A percentile compares a stretch with the other conserved stretches of the same genome.
phyloP scores from a whole-genome alignment of 2,113 vertebrate genomes.

The Excalfactoria chinensis region DNA sequence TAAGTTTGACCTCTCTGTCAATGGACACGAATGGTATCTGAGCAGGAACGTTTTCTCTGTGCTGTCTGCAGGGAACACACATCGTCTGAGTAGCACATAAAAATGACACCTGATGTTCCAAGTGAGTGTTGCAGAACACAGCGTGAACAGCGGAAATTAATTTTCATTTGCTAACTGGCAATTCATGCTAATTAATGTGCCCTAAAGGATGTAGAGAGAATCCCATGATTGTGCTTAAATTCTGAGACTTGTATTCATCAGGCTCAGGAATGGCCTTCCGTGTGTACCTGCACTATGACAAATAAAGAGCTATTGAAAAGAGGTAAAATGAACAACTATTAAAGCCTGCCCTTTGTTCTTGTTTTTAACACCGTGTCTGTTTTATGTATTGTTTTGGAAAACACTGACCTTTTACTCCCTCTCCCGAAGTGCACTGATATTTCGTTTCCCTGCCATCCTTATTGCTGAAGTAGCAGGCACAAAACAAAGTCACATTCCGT shows the following conservation, averaged over 20 bases:
- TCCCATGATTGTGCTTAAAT: neutral
- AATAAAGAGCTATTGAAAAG: neutral
- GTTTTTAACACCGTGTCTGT: neutral
- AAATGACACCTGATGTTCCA: constrained; percentile 21
- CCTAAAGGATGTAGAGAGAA: neutral
- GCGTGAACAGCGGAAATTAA: constrained; percentile 30
- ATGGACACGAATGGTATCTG: neutral
- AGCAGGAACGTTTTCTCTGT: neutral
- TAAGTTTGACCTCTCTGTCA: neutral
- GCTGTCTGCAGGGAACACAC: neutral
- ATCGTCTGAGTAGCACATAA: neutral
- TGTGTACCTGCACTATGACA: neutral
- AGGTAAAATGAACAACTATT: neutral
- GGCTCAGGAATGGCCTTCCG: neutral
- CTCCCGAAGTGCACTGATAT: neutral
- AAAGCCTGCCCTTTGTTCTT: neutral
- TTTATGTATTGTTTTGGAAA: neutral
- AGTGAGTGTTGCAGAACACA: neutral
- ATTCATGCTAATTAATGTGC: constrained; percentile 15
- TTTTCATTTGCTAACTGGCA: constrained; percentile 37
- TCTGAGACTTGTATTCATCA: neutral
- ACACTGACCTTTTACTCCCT: neutral
- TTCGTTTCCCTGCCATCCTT: neutral
- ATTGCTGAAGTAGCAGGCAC: neutral
- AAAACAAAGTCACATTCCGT: neutral